Conservation (phyloP, 92 coral and sea anemone species). For the Hydrozoanthus gracilis region DNA sequence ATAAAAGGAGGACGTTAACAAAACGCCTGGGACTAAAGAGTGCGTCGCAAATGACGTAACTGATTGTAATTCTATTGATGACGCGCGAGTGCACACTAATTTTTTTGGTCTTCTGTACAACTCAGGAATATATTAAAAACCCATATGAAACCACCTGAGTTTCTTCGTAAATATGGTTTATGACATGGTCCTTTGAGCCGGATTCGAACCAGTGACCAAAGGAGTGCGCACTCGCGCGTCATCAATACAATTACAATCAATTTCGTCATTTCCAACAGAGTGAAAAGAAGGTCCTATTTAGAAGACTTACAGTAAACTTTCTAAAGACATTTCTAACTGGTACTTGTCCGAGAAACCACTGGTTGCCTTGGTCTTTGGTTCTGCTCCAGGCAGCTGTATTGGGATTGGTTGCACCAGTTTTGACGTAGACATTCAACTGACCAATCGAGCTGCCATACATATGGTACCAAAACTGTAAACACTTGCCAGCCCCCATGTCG, state of each 20-base stretch:
- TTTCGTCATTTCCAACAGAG: too few species aligned
- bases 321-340: constrained; percentile 59
- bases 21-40: too few species aligned
- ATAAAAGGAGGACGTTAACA: too few species aligned
- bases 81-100: too few species aligned
- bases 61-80: too few species aligned
- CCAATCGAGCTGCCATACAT: constrained; percentile 96
- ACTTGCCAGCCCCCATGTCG: constrained; percentile 79
- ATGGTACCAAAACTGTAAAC: constrained; percentile 95
- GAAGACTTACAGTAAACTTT: constrained; percentile 40
- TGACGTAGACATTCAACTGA: constrained; percentile 77
- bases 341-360: constrained; percentile 90
- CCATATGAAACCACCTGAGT: too few species aligned
- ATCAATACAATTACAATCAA: too few species aligned
- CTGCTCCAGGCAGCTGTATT: constrained; percentile 79
- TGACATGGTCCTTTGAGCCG: constrained; percentile 60
- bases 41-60: too few species aligned
- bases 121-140: too few species aligned
- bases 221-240: constrained; percentile 15
- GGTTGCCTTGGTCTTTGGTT: constrained; percentile 88
- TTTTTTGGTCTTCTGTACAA: too few species aligned
- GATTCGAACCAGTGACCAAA: constrained; percentile 88
- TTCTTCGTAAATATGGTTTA: too few species aligned
- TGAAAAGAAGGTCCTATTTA: not conserved
- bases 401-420: constrained; percentile 62